Percentiles rank a stretch among this genome's conserved stretches.
Conservation (phyloP, 2,888 invertebrate species). For the Melinopterus prodromus region DNA sequence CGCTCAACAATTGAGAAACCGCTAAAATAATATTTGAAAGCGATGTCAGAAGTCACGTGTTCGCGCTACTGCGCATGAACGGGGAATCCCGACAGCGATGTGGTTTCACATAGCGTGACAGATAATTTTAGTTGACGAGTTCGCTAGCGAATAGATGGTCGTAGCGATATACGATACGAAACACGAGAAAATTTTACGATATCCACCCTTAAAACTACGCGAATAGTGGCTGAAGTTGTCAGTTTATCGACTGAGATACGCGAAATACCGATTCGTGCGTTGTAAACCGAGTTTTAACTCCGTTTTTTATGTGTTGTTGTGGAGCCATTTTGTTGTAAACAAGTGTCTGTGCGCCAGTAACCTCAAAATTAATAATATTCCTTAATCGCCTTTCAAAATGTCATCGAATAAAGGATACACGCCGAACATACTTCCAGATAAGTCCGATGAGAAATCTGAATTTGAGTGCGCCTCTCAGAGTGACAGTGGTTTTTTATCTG, state of each 20-base stretch:
- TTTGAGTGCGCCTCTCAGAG: constrained; percentile 48
- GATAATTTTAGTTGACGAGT: constrained; percentile 47
- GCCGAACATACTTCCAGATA: constrained; percentile 46
- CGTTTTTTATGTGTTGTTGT: constrained; percentile 29
- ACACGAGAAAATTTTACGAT: not conserved
- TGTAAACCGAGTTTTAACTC: not conserved
- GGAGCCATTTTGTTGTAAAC: constrained; percentile 41
- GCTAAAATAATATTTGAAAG: constrained; percentile 33
- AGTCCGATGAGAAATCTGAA: constrained; percentile 50
- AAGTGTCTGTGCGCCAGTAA: constrained; percentile 35
- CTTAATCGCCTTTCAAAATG: not conserved
- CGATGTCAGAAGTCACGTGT: constrained; percentile 29
- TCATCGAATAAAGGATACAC: constrained; percentile 39
- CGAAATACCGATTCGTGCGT: not conserved
- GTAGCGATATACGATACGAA: not conserved
- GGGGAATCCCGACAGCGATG: constrained; percentile 53
- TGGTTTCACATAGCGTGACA: constrained; percentile 39
- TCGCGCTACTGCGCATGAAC: constrained; percentile 52
- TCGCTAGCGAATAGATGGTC: not conserved
- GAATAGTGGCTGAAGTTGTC: not conserved
- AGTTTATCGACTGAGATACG: no score
- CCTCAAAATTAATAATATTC: not conserved
- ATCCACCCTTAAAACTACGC: not conserved
- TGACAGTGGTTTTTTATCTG: constrained; percentile 57
- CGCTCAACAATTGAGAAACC: not conserved